Base-by-base conservation (phyloP, 2,888 invertebrate species). In the Agrochola lota region DNA sequence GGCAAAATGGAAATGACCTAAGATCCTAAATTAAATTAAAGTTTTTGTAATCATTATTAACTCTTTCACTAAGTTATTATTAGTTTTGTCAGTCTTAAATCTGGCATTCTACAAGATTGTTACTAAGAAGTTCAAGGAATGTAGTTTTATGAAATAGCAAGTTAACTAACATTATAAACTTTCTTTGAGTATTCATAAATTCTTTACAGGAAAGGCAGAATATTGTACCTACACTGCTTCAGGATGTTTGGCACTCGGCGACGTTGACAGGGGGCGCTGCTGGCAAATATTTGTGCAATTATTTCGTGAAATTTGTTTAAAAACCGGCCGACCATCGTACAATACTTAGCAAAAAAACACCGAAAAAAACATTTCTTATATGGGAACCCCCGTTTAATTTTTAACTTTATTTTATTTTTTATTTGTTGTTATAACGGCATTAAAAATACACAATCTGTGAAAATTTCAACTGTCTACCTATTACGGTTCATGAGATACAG, bases 31-130 rank as follows among this genome's bases (percentile, higher is more conserved):
- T 57, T 57, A 55, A 55, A 35, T 35, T 3, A 35, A 35, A 5
- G 35, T 35, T 3, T 35, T 35, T 1, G 35, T 49, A 5, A 15
- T 40, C 15, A 4, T 68, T 15, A 68, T 23, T 15, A 2, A 49
- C 15, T 49, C 20, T n/a, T 70, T 20, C 49, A 73, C 8, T 30
- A 26, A 46, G 4, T 57, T 15, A 35, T 49, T 30, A 17, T 40
- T 49, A 71, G 9, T 81, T 23, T 49, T 17, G 75, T 81, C 75
- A 80, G 80, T 76, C 84, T 81, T 62, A n/a, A 68, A 35, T 67
- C 46, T 57, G 60, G 30, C 52, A n/a, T 60, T 83, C 52, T 43
- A 52, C 43, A 71, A 60, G 3, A 43, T 60, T 40, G 30, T 52
- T 66, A 69, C 15, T 64, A n/a, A 30, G 6, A 40, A 30, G 23